A percentile compares a stretch with the other conserved stretches of the same genome.
These are phyloP conservation scores for Halcyon badia DNA, from an alignment of 2,797 vertebrate species.

Conservation along the genomic window DNA sequence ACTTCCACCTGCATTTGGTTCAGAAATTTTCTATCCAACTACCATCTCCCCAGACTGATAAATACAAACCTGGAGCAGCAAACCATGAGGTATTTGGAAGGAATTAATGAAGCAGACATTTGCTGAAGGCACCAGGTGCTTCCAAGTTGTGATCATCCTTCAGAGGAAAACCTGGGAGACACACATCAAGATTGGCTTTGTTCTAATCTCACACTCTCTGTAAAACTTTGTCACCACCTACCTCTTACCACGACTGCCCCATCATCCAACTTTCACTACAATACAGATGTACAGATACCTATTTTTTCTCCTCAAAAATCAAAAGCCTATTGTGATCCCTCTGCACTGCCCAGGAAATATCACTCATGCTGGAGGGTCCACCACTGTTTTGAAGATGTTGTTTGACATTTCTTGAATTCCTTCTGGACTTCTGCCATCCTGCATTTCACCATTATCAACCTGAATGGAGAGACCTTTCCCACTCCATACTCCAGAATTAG, in stretches of 20 bases:
- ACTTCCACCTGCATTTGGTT: neutral
- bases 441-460: neutral
- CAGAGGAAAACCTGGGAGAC: neutral
- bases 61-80: neutral
- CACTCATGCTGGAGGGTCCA: neutral
- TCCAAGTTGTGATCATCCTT: neutral
- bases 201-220: neutral
- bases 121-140: neutral
- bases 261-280: neutral
- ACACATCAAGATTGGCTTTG: neutral
- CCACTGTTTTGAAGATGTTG: neutral
- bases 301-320: neutral
- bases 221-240: neutral
- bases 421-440: neutral
- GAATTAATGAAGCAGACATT: neutral
- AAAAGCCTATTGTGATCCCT: neutral
- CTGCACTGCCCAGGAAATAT: neutral
- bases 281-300: neutral
- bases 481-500: neutral
- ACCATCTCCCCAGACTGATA: neutral
- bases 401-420: neutral
- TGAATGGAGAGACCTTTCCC: neutral
- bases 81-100: neutral
- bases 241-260: neutral
- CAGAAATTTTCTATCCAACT: neutral